Evolutionary conservation across 1,140 invertebrate genomes (phyloP).

Genomic region (Orius insidiosus): DNA sequence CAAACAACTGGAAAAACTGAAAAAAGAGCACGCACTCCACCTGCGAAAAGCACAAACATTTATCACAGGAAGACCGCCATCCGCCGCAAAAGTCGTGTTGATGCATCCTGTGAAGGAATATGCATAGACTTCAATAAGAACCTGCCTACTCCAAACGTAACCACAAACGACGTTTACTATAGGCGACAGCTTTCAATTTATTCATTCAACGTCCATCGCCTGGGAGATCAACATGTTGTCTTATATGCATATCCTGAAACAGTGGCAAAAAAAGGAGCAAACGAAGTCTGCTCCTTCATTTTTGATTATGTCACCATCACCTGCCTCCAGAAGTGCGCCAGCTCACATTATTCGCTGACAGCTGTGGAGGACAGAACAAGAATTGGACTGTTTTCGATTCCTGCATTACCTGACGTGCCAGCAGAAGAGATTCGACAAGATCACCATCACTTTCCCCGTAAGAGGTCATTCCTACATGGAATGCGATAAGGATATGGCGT

Average conservation of each 20-base stretch:
- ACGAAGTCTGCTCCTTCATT: slow-evolving; percentile 17
- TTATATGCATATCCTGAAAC: slow-evolving; percentile 19
- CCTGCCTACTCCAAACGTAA: slow-evolving; percentile 9
- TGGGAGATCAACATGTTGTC: slow-evolving; percentile 8
- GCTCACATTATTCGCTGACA: slow-evolving; percentile 18
- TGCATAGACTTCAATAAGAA: slow-evolving; percentile 19
- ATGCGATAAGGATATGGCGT: slow-evolving; percentile 16
- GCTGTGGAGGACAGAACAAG: slow-evolving; percentile 17
- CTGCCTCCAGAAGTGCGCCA: slow-evolving; percentile 9
- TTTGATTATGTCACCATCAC: slow-evolving; percentile 13
- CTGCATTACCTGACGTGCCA: slow-evolving; percentile 16
- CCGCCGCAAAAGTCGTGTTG: too few species aligned
- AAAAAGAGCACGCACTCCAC: too few species aligned
- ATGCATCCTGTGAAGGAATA: neutral
- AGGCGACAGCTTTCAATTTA: slow-evolving; percentile 16
- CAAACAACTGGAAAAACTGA: too few species aligned
- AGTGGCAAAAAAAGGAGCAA: slow-evolving; percentile 14
- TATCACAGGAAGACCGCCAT: too few species aligned
- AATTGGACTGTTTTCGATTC: slow-evolving; percentile 15
- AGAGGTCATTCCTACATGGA: slow-evolving; percentile 18
- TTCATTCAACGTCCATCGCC: slow-evolving; percentile 17
- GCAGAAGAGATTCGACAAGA: slow-evolving; percentile 13
- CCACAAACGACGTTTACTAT: slow-evolving; percentile 20
- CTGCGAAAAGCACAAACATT: too few species aligned
- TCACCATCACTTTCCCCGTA: slow-evolving; percentile 17